Evolutionary conservation across 2,113 vertebrate species (phyloP).

Genomic region (Semnopithecus entellus): DNA sequence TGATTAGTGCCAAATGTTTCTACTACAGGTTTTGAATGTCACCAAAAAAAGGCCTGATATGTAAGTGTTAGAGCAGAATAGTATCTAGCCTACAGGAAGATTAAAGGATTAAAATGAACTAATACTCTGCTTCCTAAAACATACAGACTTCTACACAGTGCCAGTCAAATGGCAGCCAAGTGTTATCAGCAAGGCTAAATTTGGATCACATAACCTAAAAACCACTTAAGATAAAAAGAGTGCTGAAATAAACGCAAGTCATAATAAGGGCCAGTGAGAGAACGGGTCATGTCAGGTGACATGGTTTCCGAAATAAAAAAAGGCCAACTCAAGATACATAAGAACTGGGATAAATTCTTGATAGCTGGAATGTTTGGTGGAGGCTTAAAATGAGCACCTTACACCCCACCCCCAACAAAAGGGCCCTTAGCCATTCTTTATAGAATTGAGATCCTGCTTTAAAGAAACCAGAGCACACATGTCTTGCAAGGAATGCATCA

Average conservation of each 20-base stretch:
- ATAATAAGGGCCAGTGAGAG: neutral
- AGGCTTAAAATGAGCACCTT: neutral
- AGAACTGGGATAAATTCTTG: neutral
- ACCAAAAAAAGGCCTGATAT: slow-evolving; percentile 20
- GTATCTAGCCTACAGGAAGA: slow-evolving; percentile 30
- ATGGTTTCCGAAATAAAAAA: slow-evolving; percentile 30
- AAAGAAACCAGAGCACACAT: slow-evolving; percentile 2
- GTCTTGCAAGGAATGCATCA: neutral
- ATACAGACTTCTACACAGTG: slow-evolving; percentile 34
- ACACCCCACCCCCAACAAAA: neutral
- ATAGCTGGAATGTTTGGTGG: neutral
- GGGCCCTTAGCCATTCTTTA: neutral
- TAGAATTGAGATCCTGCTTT: neutral
- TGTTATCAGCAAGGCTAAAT: slow-evolving; percentile 66
- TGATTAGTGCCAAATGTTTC: slow-evolving; percentile 12
- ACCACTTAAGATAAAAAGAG: slow-evolving; percentile 56
- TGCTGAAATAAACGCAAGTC: neutral
- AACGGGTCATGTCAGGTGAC: slow-evolving; percentile 33
- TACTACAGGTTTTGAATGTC: slow-evolving; percentile 39
- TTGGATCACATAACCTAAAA: slow-evolving; percentile 58
- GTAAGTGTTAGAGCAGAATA: neutral
- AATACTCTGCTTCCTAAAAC: slow-evolving; percentile 65
- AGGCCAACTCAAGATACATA: neutral
- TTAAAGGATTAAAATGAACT: slow-evolving; percentile 66
- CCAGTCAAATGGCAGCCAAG: slow-evolving; percentile 43